These are phyloP conservation scores for Criorhina ranunculi DNA, from an alignment of 2,888 invertebrate genomes.

Conservation along the genomic window DNA sequence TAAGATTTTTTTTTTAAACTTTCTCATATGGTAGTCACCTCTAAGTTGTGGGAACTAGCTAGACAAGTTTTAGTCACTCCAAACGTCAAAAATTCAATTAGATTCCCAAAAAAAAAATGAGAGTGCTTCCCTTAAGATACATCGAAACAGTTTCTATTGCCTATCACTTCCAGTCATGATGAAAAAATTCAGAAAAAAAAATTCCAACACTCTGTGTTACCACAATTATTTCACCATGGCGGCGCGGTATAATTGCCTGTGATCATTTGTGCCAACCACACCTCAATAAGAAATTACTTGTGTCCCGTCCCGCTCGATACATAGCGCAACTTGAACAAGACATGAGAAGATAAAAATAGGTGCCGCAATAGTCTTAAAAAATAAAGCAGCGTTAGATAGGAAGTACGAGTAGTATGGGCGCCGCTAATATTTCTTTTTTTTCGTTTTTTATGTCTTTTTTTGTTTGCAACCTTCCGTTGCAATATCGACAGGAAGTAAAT, in stretches of 20 bases:
- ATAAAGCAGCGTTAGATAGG: slow-evolving; percentile 48
- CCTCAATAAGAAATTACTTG: slow-evolving; percentile 73
- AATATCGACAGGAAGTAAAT: slow-evolving; percentile 14
- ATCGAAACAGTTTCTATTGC: slow-evolving; percentile 11
- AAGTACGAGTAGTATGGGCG: slow-evolving; percentile 64
- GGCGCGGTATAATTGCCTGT: slow-evolving; percentile 71
- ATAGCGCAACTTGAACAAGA: slow-evolving; percentile 47
- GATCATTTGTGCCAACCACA: slow-evolving; percentile 76
- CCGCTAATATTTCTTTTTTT: slow-evolving; percentile 27
- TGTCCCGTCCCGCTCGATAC: slow-evolving; percentile 58
- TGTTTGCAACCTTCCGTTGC: slow-evolving; percentile 44
- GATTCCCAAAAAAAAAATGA: too few relatives aligned
- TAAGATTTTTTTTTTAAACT: slow-evolving; percentile 7
- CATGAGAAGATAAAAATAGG: slow-evolving; percentile 67
- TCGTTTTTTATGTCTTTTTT: slow-evolving; percentile 11
- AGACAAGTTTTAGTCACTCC: too few relatives aligned
- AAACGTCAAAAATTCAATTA: too few relatives aligned
- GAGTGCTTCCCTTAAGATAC: background rate
- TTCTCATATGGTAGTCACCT: too few relatives aligned
- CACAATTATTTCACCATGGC: slow-evolving; percentile 71
- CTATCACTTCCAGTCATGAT: slow-evolving; percentile 31
- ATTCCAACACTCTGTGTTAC: slow-evolving; percentile 41
- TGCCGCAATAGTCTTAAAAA: slow-evolving; percentile 62
- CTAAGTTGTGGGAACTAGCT: too few relatives aligned
- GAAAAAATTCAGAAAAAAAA: slow-evolving; percentile 5